Evolutionary conservation across 2,888 invertebrate genomes (phyloP), one percentile per base, ranked within the genome.

Genomic region (Dryobotodes eremita): DNA sequence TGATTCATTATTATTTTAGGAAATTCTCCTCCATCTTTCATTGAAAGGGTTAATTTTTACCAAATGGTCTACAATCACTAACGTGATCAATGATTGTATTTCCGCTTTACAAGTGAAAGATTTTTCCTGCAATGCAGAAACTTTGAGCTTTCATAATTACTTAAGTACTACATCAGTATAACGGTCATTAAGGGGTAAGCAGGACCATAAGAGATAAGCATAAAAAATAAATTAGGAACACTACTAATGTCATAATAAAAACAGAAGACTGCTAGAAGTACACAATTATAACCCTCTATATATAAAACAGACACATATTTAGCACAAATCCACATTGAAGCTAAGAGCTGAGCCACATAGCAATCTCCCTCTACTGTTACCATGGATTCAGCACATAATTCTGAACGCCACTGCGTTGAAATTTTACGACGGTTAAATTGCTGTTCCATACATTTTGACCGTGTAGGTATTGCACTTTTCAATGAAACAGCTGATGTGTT

Each of bases 1-100:
- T 46, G 57, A 59, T 71, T 77, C 53, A 77, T 83, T 72, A 36
- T 71, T 59, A 71, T 69, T 71, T 72, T 23, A 83, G 23, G 17
- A 53, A 36, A 48, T 53, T 36, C 46, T 50, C 0, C 4, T n/a
- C 7, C 23, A 26, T 57, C 8, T 26, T 36, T 48, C 0, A 15
- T 2, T 55, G 10, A 26, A 66, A 13, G 13, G 20, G 11, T 42
- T 31, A n/a, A n/a, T 42, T 50, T 26, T 46, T 5, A 0, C 2
- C 0, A 2, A 42, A 68, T 59, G 2, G 7, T 23, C 31, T 75
- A 36, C 15, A 26, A 57, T 26, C 4, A 11, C 57, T 7, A 17
- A 36, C 8, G 23, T 46, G 5, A 26, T 23, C 46, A 3, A 15
- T 48, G 11, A 2, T 48, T n/a, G 36, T 69, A 26, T 23, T 31